Evolutionary conservation across 2,888 invertebrate species (phyloP).

Genomic region (Merodon equestris): DNA sequence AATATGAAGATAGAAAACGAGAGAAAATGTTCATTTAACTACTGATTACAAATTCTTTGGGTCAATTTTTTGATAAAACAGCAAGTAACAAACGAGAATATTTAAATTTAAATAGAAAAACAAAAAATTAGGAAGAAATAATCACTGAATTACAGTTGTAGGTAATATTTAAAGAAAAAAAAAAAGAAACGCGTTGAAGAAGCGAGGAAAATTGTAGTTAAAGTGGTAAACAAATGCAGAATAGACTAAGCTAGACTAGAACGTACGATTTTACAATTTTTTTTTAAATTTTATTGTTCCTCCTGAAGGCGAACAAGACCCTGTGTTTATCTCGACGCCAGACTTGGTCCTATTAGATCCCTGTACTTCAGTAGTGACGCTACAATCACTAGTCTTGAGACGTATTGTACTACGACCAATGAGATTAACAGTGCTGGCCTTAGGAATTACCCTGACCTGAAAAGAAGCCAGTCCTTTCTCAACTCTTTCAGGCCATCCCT

Average conservation of each 20-base stretch:
- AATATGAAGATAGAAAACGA: constrained; percentile 15
- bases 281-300: neutral
- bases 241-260: neutral
- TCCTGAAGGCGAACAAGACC: too few species aligned
- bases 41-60: constrained; percentile 35
- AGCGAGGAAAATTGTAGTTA: constrained; percentile 16
- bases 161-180: constrained; percentile 37
- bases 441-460: too few species aligned
- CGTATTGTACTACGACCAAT: too few species aligned
- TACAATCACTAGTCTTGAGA: too few species aligned
- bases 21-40: constrained; percentile 26
- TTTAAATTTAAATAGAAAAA: neutral
- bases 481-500: too few species aligned
- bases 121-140: constrained; percentile 23
- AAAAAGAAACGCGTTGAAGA: constrained; percentile 4
- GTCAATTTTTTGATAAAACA: constrained; percentile 59
- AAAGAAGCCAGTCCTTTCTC: too few species aligned
- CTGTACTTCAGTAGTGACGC: too few species aligned
- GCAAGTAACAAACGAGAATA: constrained; percentile 7
- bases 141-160: constrained; percentile 29
- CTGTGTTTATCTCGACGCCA: too few species aligned
- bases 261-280: neutral
- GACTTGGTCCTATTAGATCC: too few species aligned
- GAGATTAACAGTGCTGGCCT: too few species aligned
- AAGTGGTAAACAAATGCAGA: constrained; percentile 14